Percentiles rank a stretch among this genome's conserved stretches.
These are phyloP conservation scores for Ridgeia piscesae DNA, from an alignment of 1,140 invertebrate genomes.

Conservation along the genomic window DNA sequence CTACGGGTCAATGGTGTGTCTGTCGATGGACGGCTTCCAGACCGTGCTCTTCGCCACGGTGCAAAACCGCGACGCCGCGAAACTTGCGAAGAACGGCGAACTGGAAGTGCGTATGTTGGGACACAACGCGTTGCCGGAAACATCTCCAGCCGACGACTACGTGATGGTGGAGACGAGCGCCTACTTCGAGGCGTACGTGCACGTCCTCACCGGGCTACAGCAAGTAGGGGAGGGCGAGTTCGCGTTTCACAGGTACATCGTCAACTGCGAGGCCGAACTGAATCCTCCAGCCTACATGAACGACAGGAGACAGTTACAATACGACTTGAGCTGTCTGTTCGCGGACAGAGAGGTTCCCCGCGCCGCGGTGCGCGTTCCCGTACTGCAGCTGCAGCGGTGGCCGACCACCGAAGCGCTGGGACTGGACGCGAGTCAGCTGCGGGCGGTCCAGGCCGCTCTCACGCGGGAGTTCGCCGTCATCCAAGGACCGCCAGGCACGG, in stretches of 20 bases:
- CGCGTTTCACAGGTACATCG: conserved; percentile 52
- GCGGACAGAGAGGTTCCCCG: conserved; percentile 28
- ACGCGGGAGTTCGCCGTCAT: conserved; percentile 67
- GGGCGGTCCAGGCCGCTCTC: conserved; percentile 58
- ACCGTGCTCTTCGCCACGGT: conserved; percentile 71
- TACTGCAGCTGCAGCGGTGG: conserved; percentile 38
- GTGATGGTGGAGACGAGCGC: conserved; percentile 60
- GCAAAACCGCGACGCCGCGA: conserved; percentile 59
- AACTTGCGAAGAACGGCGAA: conserved; percentile 53
- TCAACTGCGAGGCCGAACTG: conserved; percentile 38
- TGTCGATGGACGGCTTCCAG: conserved; percentile 70
- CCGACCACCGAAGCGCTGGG: conserved; percentile 40
- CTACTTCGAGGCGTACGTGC: conserved; percentile 61
- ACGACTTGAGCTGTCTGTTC: conserved; percentile 39
- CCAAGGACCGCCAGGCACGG: conserved; percentile 64
- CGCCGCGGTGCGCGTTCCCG: not conserved
- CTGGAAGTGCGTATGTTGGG: not conserved
- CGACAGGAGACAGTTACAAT: conserved; percentile 14
- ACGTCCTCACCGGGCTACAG: conserved; percentile 56
- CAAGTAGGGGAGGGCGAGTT: conserved; percentile 47
- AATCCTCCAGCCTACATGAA: conserved; percentile 39
- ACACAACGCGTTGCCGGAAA: not conserved
- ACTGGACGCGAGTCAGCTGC: conserved; percentile 58
- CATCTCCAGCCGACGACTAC: not conserved
- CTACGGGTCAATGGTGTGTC: conserved; percentile 72